Percentiles rank a stretch among this genome's conserved stretches.
Evolutionary conservation across 2,113 vertebrate species (phyloP).

Genomic region (Raja brachyura): DNA sequence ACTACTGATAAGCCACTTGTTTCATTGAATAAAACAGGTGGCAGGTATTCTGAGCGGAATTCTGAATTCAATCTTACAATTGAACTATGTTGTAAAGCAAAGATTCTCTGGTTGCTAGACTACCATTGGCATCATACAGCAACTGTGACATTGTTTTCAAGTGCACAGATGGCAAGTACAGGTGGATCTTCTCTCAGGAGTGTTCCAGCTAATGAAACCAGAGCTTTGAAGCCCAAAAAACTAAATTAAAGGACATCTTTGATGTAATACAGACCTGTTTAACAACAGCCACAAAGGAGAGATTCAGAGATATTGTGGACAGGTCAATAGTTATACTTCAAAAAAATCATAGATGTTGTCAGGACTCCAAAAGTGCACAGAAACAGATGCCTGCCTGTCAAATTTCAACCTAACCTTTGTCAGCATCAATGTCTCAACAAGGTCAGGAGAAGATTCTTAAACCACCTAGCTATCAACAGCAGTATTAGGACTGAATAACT

Average conservation of each 20-base stretch:
- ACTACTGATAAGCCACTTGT: not conserved
- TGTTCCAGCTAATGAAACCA: not conserved
- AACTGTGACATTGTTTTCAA: not conserved
- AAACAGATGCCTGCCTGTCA: conserved; percentile 20
- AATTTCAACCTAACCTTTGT: not conserved
- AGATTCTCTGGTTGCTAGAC: not conserved
- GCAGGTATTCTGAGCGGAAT: not conserved
- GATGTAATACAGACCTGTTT: not conserved
- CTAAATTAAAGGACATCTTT: not conserved
- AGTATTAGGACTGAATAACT: not conserved
- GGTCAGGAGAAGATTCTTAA: not conserved
- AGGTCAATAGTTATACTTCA: not conserved
- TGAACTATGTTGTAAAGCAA: not conserved
- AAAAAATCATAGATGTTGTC: not conserved
- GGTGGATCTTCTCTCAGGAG: not conserved
- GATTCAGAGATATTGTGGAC: not conserved
- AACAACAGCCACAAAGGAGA: not conserved
- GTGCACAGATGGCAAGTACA: conserved; percentile 15
- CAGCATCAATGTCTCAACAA: not conserved
- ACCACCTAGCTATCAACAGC: not conserved
- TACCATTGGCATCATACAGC: not conserved
- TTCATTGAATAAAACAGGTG: not conserved
- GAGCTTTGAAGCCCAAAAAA: not conserved
- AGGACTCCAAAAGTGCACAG: not conserved
- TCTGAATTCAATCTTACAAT: not conserved